Evolutionary conservation across 2,113 vertebrate genomes (phyloP).

Genomic region (Nycticebus coucang): DNA sequence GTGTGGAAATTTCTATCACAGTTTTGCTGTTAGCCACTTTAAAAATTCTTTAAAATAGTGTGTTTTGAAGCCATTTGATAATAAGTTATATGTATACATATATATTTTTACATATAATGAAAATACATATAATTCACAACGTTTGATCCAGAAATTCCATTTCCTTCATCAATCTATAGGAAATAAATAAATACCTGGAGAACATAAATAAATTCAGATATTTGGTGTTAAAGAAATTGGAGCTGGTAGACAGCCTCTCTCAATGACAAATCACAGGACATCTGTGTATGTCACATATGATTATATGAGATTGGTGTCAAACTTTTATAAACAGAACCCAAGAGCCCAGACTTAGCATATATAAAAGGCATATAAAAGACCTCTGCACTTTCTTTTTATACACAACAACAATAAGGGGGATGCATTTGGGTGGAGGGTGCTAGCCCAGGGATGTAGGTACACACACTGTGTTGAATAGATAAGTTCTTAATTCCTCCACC

Average conservation of each 20-base stretch:
- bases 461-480: fast-evolving
- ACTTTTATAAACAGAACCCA: not conserved
- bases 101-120: not conserved
- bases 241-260: not conserved
- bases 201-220: not conserved
- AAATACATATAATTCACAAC: not conserved
- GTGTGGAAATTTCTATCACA: no score
- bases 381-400: not conserved
- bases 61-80: not conserved
- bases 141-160: not conserved
- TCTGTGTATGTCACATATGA: no score
- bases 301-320: not conserved
- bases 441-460: not conserved
- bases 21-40: not conserved
- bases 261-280: not conserved
- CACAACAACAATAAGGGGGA: not conserved
- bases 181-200: not conserved
- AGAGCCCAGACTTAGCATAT: not conserved
- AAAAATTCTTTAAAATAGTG: not conserved
- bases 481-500: not conserved
- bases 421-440: not conserved
- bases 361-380: not conserved
- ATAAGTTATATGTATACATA: not conserved
- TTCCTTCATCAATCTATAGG: not conserved
- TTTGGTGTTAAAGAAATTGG: not conserved